A percentile compares a stretch with the other conserved stretches of the same genome.
Conservation (phyloP, 2,888 invertebrate genomes). For the Tipula confusa region DNA sequence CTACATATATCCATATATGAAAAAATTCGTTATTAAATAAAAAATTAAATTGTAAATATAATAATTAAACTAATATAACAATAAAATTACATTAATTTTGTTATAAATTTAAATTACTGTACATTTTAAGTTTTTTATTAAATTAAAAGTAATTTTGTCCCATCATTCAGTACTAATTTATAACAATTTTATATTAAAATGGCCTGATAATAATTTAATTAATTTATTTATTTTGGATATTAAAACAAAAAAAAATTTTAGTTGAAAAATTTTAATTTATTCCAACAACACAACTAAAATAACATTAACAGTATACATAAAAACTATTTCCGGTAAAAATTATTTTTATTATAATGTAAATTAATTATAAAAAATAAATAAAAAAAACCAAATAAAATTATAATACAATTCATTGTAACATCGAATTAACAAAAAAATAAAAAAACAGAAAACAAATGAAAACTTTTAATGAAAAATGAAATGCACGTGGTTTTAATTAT, state of each 20-base stretch:
- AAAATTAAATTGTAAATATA: background rate
- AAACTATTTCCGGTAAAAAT: background rate
- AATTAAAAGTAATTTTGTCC: background rate
- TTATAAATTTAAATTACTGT: background rate
- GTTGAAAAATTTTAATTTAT: background rate
- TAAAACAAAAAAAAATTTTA: background rate
- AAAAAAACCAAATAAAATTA: background rate
- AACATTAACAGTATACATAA: background rate
- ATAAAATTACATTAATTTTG: conserved; percentile 1
- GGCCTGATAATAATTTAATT: background rate
- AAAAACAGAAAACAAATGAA: too few species aligned
- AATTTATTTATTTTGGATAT: background rate
- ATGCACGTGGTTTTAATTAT: background rate
- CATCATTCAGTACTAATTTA: too few species aligned
- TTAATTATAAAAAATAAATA: background rate
- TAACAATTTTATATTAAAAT: too few species aligned
- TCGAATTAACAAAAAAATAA: background rate
- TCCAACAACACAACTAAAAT: background rate
- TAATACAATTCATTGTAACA: background rate
- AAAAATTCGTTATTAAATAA: background rate
- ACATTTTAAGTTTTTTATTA: background rate
- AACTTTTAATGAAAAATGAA: background rate
- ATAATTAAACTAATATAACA: background rate
- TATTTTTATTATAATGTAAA: background rate
- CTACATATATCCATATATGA: too few species aligned